Conservation (phyloP, 2,888 invertebrate species). For the Macaria notata region DNA sequence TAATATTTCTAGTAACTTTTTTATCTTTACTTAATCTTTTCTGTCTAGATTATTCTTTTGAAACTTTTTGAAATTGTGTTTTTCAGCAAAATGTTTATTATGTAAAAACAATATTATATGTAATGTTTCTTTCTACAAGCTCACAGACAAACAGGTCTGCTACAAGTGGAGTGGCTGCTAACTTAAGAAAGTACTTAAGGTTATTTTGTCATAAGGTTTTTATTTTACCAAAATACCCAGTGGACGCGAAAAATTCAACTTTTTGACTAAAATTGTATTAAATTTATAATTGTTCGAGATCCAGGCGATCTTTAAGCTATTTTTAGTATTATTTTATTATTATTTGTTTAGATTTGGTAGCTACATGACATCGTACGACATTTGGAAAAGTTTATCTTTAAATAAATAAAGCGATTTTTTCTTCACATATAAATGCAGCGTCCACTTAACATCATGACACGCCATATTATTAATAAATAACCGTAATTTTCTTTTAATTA, state of each 20-base stretch:
- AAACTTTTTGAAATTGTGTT: no score
- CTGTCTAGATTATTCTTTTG: no score
- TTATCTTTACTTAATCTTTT: no score
- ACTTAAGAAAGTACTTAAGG: slow-evolving; percentile 67
- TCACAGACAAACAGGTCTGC: slow-evolving; percentile 31
- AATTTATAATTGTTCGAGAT: slow-evolving; percentile 29
- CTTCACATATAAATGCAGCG: slow-evolving; percentile 10
- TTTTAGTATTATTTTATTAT: slow-evolving; percentile 43
- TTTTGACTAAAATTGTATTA: background rate
- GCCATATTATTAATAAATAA: slow-evolving; percentile 24
- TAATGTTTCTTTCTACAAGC: slow-evolving; percentile 26
- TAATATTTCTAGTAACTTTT: no score
- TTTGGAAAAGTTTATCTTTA: no score
- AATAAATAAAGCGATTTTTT: background rate
- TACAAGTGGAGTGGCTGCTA: slow-evolving; percentile 53
- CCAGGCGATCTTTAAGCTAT: slow-evolving; percentile 38
- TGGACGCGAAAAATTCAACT: slow-evolving; percentile 36
- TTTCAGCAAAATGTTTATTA: no score
- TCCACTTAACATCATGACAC: slow-evolving; percentile 18
- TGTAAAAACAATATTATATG: no score
- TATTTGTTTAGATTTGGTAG: slow-evolving; percentile 43
- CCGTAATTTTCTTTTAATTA: slow-evolving; percentile 6
- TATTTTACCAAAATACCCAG: slow-evolving; percentile 60
- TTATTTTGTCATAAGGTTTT: slow-evolving; percentile 32
- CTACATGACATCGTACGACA: slow-evolving; percentile 29